phyloP scores from a whole-genome alignment of 2,888 invertebrate genomes.

The Epinotia bilunana region DNA sequence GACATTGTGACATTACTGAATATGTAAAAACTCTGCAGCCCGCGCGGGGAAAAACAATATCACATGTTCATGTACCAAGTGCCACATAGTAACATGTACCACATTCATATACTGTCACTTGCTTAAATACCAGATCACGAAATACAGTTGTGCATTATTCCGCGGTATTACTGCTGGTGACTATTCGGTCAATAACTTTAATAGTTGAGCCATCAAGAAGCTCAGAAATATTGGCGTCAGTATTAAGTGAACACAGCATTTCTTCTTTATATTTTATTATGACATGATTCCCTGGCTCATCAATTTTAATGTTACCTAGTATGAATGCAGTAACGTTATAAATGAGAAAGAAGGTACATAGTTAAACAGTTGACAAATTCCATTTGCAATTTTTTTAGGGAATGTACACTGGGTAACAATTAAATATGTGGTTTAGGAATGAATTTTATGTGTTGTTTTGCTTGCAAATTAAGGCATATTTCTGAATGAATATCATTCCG shows the following conservation, averaged over 20 bases:
- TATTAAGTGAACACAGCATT: not conserved
- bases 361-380: too few species aligned
- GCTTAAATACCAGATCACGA: too few species aligned
- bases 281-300: not conserved
- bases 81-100: constrained; percentile 6
- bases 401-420: too few species aligned
- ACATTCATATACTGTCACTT: not conserved
- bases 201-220: too few species aligned
- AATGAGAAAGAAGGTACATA: not conserved
- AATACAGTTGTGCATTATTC: too few species aligned
- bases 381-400: too few species aligned
- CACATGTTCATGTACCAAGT: constrained; percentile 9
- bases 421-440: too few species aligned
- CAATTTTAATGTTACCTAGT: not conserved
- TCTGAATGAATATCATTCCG: not conserved
- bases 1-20: constrained; percentile 60
- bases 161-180: too few species aligned
- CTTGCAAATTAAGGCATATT: not conserved
- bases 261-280: not conserved
- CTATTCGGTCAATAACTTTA: too few species aligned
- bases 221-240: not conserved
- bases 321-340: not conserved
- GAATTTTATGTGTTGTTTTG: not conserved
- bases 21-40: constrained; percentile 56
- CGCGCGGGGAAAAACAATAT: constrained; percentile 22